Evolutionary conservation across 2,113 vertebrate genomes (phyloP), one percentile per base, ranked within the genome.

Genomic region (Rallus limicola): DNA sequence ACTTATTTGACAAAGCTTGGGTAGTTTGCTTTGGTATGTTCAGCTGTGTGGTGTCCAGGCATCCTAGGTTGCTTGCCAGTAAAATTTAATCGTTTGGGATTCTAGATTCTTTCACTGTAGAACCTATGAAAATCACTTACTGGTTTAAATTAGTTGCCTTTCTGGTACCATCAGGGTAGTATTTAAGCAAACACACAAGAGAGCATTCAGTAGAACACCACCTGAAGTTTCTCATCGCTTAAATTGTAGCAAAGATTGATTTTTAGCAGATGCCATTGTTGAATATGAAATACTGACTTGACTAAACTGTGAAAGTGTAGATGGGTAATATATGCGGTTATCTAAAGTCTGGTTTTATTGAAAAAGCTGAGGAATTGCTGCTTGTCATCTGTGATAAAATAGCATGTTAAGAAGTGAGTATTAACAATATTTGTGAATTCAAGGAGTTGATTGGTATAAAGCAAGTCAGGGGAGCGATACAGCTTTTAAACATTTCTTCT

Each of bases 391-490:
- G 10, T 53, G 34, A 52, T 1, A 6, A 70, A 29, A 29, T 48
- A 52, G 40, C 29, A 13, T 12, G 4, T 52, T 55, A 62, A 34
- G 9, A 12, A 28, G 36, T 58, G 60, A 19, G 33, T 64, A 4
- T 38, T 42, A 60, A 13, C 6, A 4, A 0, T 76, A 10, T 71
- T 67, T 92, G 38, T 65, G 64, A 64, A 71, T 84, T 83, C 46
- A 33, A 65, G 28, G 17, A 24, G 2, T 71, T 52, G 9, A 16
- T 92, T 0, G 0, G 7, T 77, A 38, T 56, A 33, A 67, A 76
- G n/a, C 9, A 34, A 83, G 70, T 16, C 2, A 31, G 48, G 17
- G 76, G 48, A 46, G 56, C 34, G 46, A 59, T 70, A 14, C 7
- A 26, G 42, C 46, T 60, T 96, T 75, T 59, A 50, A 3, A 68